Base-by-base conservation (phyloP, 2,797 vertebrate species). In the Falco novaeseelandiae region DNA sequence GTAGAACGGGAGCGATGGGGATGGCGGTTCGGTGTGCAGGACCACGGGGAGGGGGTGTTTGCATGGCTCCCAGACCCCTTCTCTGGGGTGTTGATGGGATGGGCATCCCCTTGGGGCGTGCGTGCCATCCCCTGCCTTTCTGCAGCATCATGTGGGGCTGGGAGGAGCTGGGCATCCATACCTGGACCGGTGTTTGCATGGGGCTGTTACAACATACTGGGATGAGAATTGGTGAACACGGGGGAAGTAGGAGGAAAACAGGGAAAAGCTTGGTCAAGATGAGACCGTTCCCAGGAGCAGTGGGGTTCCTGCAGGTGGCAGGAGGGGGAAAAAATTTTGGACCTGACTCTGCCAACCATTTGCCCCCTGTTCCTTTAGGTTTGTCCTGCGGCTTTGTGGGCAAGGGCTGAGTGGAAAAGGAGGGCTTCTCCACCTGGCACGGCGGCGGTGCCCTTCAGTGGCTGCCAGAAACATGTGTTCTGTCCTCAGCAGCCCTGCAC, bases 1-100 rank as follows among this genome's bases (percentile, higher is more conserved):
- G 66, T 32, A 90, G 87, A 92, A 96, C 4, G 57, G 96, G 97
- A 97, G 84, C 3, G 25, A 3, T 8, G 71, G 78, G 74, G 84
- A 71, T 30, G 81, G 62, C 1, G 14, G 5, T 72, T 84, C 3
- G 26, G 87, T 73, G 74, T 57, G 80, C 57, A 72, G 82, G 89
- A 14, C 20, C 2, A 10, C 3, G 10, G 54, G 58, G 72, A 85
- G 51, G 63, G 89, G 91, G 67, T 76, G 57, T 74, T 29, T 65
- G 62, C 0, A 0, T 9, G 66, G 46, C 58, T 73, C 72, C 25
- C 6, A 6, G 36, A 36, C 9, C 26, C 48, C 17, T 48, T 18
- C 26, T 36, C 23, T 6, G 57, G 57, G 48, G 40, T 38, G 48
- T 6, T 0, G 12, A 5, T 30, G 77, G n/a, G 55, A 26, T 0